Evolutionary conservation across 2,888 invertebrate genomes (phyloP).

Genomic region (Drosophila nigritarsus): DNA sequence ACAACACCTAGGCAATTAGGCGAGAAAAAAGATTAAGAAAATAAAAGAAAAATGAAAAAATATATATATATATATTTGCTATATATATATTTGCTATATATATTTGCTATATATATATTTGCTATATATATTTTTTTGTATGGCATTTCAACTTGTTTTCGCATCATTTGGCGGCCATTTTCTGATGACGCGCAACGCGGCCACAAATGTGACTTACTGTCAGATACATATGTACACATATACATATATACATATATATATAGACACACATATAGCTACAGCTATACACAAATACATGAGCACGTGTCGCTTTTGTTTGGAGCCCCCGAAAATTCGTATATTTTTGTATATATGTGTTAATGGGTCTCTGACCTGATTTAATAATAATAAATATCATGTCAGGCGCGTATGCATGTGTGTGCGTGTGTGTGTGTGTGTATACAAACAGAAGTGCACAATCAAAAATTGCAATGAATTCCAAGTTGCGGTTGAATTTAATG

Average conservation of each 20-base stretch:
- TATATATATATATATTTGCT: too few species aligned
- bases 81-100: slow-evolving; percentile 6
- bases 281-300: slow-evolving; percentile 22
- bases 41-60: too few species aligned
- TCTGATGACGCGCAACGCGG: slow-evolving; percentile 60
- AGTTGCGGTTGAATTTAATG: too few species aligned
- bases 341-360: slow-evolving; percentile 74
- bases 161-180: slow-evolving; percentile 61
- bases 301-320: slow-evolving; percentile 40
- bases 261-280: slow-evolving; percentile 1
- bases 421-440: slow-evolving; percentile 24
- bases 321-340: slow-evolving; percentile 5
- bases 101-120: slow-evolving; percentile 22
- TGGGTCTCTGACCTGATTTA: slow-evolving; percentile 84
- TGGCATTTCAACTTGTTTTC: slow-evolving; percentile 42
- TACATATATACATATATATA: not conserved
- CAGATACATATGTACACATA: slow-evolving; percentile 29
- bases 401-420: slow-evolving; percentile 12
- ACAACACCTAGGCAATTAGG: slow-evolving; percentile 25
- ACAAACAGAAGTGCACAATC: not conserved
- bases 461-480: slow-evolving; percentile 33
- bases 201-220: slow-evolving; percentile 38
- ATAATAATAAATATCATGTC: slow-evolving; percentile 76
- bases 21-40: slow-evolving; percentile 7
- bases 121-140: slow-evolving; percentile 12